Conservation (phyloP, 1,140 invertebrate species). For the Wasmannia auropunctata region DNA sequence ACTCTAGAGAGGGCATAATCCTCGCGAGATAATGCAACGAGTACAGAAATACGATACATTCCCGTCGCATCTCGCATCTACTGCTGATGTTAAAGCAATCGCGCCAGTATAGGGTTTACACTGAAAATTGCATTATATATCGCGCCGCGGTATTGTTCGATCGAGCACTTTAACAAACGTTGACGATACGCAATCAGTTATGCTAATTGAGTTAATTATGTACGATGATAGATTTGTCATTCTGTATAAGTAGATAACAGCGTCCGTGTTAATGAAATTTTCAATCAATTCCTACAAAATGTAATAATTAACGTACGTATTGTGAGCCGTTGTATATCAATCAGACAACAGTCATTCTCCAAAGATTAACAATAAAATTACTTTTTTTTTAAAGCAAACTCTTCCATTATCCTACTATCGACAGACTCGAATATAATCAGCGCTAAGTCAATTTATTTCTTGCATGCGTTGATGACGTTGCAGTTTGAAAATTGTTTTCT, state of each 20-base stretch:
- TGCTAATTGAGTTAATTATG: conserved; percentile 42
- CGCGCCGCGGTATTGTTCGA: neutral
- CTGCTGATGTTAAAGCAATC: neutral
- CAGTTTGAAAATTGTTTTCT: conserved; percentile 21
- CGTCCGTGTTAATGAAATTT: conserved; percentile 1
- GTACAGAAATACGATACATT: neutral
- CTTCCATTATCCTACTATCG: neutral
- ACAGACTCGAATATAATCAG: neutral
- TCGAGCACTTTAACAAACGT: conserved; percentile 28
- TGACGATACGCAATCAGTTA: conserved; percentile 33
- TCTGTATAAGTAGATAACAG: neutral
- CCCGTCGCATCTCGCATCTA: neutral
- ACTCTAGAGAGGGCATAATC: neutral
- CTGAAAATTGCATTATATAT: conserved; percentile 23
- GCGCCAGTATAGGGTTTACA: conserved; percentile 2
- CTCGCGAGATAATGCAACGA: neutral
- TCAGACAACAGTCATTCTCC: neutral
- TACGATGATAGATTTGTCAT: neutral
- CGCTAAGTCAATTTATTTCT: conserved; percentile 4
- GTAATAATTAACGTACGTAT: conserved; percentile 12
- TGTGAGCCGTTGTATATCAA: conserved; percentile 1
- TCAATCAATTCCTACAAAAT: neutral
- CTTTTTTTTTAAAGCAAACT: neutral
- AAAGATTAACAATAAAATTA: neutral
- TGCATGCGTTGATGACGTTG: conserved; percentile 1